Conservation (phyloP, 2,113 vertebrate species). For the Ophthalmolycus amberensis region DNA sequence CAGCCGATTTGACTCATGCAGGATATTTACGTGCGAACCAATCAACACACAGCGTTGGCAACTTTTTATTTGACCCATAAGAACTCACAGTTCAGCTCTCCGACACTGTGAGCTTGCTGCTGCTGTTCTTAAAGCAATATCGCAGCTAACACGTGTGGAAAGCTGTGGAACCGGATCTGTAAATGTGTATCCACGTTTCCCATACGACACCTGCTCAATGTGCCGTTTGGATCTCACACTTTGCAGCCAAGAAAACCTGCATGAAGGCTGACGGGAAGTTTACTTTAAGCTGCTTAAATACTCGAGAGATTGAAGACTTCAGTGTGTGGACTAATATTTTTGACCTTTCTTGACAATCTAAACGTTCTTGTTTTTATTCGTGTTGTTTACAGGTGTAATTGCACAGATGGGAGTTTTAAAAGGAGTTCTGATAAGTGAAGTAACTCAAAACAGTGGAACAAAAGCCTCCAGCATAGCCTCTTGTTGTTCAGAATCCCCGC, state of each 20-base stretch:
- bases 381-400: background rate
- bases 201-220: background rate
- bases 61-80: background rate
- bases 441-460: background rate
- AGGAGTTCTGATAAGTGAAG: background rate
- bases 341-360: background rate
- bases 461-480: background rate
- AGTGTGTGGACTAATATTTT: background rate
- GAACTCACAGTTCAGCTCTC: background rate
- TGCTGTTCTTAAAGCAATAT: background rate
- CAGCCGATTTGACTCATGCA: background rate
- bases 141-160: background rate
- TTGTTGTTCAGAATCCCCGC: constrained; percentile 16
- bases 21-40: background rate
- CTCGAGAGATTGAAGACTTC: background rate
- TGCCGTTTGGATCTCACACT: background rate
- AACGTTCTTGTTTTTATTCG: background rate
- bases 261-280: background rate
- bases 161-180: background rate
- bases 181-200: background rate
- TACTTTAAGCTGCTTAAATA: background rate
- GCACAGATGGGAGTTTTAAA: background rate
- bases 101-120: background rate
- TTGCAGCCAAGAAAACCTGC: background rate
- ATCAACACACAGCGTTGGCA: constrained; percentile 2